phyloP scores from a whole-genome alignment of 23 tunicate species.

The Corella eumyota region DNA sequence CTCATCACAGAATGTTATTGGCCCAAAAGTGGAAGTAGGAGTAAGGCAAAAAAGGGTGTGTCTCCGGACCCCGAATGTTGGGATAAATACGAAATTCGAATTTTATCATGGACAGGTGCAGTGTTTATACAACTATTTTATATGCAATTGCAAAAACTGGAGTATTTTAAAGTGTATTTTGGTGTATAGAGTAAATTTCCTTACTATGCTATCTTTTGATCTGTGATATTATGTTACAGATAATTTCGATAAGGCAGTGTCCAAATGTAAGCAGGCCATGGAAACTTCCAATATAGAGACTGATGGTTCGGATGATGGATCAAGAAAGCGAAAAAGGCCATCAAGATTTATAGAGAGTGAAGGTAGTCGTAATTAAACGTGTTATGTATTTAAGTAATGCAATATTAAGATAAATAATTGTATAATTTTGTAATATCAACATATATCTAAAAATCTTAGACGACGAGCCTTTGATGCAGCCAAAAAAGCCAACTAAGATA shows the following conservation, averaged over 20 bases:
- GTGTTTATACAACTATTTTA: not conserved
- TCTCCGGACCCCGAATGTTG: not conserved
- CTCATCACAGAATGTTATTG: no score
- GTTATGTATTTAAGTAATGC: not conserved
- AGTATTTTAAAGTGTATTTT: not conserved
- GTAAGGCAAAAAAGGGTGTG: not conserved
- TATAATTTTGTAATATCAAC: no score
- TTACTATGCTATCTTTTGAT: not conserved
- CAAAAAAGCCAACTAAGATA: no score
- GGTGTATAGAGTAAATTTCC: not conserved
- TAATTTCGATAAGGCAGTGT: not conserved
- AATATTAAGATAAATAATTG: not conserved
- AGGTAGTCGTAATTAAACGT: not conserved
- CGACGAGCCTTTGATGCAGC: no score
- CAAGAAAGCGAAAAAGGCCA: constrained; percentile 3
- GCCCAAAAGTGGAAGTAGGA: not conserved
- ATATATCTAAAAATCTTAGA: no score
- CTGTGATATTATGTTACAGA: not conserved
- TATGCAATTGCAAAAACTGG: not conserved
- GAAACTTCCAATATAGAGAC: constrained; percentile 9
- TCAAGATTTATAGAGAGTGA: constrained; percentile 2
- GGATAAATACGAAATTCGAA: not conserved
- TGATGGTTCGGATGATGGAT: constrained; percentile 1
- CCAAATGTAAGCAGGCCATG: not conserved
- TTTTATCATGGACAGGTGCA: not conserved